Evolutionary conservation across 2,888 invertebrate genomes (phyloP), one percentile per base, ranked within the genome.

Genomic region (Alviniconcha strummeri): DNA sequence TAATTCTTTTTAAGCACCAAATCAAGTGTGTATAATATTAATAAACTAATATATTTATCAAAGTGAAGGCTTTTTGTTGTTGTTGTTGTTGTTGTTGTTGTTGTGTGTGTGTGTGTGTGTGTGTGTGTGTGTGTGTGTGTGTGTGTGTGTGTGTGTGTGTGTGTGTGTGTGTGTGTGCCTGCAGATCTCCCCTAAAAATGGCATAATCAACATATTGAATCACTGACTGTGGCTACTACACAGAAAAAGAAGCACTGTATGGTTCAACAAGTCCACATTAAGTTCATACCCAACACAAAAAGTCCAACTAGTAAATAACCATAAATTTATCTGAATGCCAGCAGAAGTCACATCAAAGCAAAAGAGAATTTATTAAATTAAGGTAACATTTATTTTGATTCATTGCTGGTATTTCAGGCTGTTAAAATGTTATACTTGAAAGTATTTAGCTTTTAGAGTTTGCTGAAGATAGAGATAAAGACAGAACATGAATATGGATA

Each of bases 41-140:
- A 15, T 55, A 17, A 15, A 17, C 7, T 17, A 5, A 15, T 64
- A 64, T 15, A 64, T 15, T 13, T 64, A 64, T 64, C 9, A 13
- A 4, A 13, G 15, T 9, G 64, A 15, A 15, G 64, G 64, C 11
- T 15, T 15, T 64, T 13, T 64, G 13, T 60, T 9, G 13, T 64
- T 64, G 3, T 13, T 64, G 3, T 64, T 64, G 1, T 64, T 75
- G 54, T 54, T 13, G 15, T 75, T 4, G 13, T 8, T 4, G 15
- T 75, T 55, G 75, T 55, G 55, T 55, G 75, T 75, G 75, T 75
- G 75, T 75, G 75, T 75, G 75, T 55, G 54, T 55, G 54, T 54
- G 75, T 75, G 75, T 75, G 75, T 75, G 75, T 75, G 75, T 75
- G 75, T 75, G 75, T n/a, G 55, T 75, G 75, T 4, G 54, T 75